These are phyloP conservation scores for Dysmachus trigonus DNA, from an alignment of 2,888 invertebrate genomes.

Conservation along the genomic window DNA sequence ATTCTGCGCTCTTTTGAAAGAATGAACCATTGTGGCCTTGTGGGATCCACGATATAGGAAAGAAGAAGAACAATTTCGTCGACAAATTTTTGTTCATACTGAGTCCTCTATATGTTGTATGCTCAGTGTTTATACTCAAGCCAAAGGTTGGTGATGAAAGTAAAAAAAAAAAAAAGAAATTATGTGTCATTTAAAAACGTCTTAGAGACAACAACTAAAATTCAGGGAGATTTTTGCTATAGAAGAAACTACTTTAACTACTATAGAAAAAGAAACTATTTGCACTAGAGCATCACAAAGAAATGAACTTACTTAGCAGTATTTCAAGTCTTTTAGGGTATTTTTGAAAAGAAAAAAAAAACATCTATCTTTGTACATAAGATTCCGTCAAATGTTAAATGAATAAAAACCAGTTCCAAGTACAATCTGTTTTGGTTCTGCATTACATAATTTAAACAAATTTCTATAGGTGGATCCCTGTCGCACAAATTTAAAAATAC, in stretches of 20 bases:
- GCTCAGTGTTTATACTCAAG: too few relatives aligned
- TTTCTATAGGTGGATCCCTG: not conserved
- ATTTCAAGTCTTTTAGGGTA: not conserved
- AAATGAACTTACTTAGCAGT: not conserved
- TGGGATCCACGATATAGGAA: too few relatives aligned
- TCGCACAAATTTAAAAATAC: not conserved
- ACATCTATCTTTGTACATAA: slow-evolving; percentile 13
- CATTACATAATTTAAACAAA: not conserved
- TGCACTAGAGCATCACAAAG: slow-evolving; percentile 8
- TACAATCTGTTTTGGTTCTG: not conserved
- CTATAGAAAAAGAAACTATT: not conserved
- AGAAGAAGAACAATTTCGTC: too few relatives aligned
- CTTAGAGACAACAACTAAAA: slow-evolving; percentile 31
- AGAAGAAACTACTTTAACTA: slow-evolving; percentile 21
- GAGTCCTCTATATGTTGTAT: too few relatives aligned
- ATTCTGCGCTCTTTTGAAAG: too few relatives aligned
- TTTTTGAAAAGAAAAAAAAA: not conserved
- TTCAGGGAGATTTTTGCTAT: slow-evolving; percentile 40
- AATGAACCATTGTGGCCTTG: too few relatives aligned
- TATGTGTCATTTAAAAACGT: slow-evolving; percentile 17
- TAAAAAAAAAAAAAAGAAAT: not conserved
- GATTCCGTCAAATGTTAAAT: not conserved
- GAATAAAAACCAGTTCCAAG: not conserved
- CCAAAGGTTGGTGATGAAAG: slow-evolving; percentile 38
- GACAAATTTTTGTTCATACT: not conserved